Conservation (phyloP, 2,797 vertebrate genomes). For the Anguilla marmorata region DNA sequence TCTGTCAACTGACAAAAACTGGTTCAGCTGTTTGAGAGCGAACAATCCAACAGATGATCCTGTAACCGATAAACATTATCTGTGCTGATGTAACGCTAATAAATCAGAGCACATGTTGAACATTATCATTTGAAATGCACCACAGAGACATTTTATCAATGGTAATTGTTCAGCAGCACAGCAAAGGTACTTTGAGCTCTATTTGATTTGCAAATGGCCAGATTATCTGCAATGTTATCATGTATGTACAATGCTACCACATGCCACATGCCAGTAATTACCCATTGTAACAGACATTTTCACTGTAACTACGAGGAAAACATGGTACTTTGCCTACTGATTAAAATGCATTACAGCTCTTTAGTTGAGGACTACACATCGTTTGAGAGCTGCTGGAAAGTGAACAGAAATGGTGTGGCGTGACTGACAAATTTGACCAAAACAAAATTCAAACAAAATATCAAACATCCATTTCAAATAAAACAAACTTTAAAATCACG, state of each 20-base stretch:
- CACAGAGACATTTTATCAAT: neutral
- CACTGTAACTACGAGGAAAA: neutral
- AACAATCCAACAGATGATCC: neutral
- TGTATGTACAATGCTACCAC: slow-evolving; percentile 1
- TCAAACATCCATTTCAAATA: neutral
- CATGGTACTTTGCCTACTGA: neutral
- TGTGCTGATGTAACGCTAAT: neutral
- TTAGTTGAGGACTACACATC: neutral
- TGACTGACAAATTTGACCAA: neutral
- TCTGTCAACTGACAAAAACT: neutral
- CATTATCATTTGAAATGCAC: neutral
- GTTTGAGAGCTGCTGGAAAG: neutral
- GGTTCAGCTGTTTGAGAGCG: neutral
- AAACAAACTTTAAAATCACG: too few species aligned
- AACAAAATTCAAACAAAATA: neutral
- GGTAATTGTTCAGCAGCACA: neutral
- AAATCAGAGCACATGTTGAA: neutral
- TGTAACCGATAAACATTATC: neutral
- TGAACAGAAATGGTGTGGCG: neutral
- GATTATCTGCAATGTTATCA: slow-evolving; percentile 14
- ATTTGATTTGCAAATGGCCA: slow-evolving; percentile 14
- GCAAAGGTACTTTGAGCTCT: neutral
- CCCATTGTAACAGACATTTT: neutral
- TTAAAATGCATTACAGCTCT: neutral
- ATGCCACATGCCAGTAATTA: neutral